Percentiles rank a stretch among this genome's conserved stretches.
These are phyloP conservation scores for Abscondita cerata DNA, from an alignment of 2,888 invertebrate genomes.

Conservation along the genomic window DNA sequence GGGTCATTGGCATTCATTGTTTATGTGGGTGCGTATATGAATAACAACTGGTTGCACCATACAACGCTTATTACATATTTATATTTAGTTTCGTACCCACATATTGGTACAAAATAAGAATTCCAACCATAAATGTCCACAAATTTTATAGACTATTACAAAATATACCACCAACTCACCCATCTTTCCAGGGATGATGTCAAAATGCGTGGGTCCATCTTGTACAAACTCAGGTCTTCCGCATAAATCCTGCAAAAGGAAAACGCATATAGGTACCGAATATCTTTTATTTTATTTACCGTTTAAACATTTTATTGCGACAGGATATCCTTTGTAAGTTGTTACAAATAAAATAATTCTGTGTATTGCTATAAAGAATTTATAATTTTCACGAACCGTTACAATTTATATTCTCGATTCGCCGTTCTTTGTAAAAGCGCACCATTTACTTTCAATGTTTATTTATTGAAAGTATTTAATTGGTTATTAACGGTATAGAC, in stretches of 20 bases:
- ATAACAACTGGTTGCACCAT: conserved; percentile 13
- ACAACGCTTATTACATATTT: conserved; percentile 13
- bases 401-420: too few relatives aligned
- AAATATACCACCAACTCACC: conserved; percentile 65
- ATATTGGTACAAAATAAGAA: conserved; percentile 3
- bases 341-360: too few relatives aligned
- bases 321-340: too few relatives aligned
- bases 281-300: background rate
- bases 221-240: conserved; percentile 80
- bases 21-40: conserved; percentile 17
- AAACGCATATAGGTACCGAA: too few relatives aligned
- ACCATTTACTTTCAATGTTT: too few relatives aligned
- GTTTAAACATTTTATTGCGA: too few relatives aligned
- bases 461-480: too few relatives aligned
- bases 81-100: conserved; percentile 12
- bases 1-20: conserved; percentile 16
- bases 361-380: too few relatives aligned
- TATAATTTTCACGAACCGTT: too few relatives aligned
- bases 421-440: too few relatives aligned
- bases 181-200: conserved; percentile 86
- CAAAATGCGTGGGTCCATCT: conserved; percentile 81
- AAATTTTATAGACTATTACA: background rate
- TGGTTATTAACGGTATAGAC: too few relatives aligned
- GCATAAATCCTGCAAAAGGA: conserved; percentile 72
- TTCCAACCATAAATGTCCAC: background rate